These are phyloP conservation scores for Sinocyclocheilus anshuiensis DNA, from an alignment of 2,113 vertebrate species.

Conservation along the genomic window DNA sequence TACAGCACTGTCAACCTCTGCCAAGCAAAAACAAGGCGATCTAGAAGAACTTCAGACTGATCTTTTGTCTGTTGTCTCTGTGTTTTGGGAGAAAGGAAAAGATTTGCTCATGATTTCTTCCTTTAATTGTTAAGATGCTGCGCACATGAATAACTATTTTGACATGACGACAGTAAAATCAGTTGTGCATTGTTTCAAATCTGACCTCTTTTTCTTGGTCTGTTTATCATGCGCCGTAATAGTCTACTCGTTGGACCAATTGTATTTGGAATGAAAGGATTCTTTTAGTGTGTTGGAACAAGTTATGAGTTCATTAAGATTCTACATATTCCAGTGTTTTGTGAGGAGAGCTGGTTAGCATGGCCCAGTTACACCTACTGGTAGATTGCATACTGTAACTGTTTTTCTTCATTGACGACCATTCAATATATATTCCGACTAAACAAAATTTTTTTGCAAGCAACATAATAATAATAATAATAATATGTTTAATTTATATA, in stretches of 20 bases:
- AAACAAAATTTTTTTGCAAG: background rate
- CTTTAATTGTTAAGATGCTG: background rate
- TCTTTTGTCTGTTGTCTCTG: constrained; percentile 41
- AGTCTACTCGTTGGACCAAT: background rate
- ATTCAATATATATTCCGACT: background rate
- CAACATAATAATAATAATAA: background rate
- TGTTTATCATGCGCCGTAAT: background rate
- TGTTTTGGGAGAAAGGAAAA: background rate
- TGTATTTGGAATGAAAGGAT: constrained; percentile 5
- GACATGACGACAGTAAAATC: constrained; percentile 7
- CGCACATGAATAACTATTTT: background rate
- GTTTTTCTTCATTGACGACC: background rate
- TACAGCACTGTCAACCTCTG: constrained; percentile 78
- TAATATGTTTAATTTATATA: no score
- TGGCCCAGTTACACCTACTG: background rate
- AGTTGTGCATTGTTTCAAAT: constrained; percentile 24
- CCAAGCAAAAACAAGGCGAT: constrained; percentile 78
- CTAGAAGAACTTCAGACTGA: constrained; percentile 54
- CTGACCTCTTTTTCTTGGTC: constrained; percentile 9
- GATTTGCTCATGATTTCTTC: background rate
- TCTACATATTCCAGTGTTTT: background rate
- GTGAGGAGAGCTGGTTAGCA: background rate
- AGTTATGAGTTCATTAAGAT: background rate
- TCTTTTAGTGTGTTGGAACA: background rate
- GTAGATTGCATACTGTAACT: background rate